phyloP scores from a whole-genome alignment of 1,140 invertebrate species.

The Drosophila kikkawai region DNA sequence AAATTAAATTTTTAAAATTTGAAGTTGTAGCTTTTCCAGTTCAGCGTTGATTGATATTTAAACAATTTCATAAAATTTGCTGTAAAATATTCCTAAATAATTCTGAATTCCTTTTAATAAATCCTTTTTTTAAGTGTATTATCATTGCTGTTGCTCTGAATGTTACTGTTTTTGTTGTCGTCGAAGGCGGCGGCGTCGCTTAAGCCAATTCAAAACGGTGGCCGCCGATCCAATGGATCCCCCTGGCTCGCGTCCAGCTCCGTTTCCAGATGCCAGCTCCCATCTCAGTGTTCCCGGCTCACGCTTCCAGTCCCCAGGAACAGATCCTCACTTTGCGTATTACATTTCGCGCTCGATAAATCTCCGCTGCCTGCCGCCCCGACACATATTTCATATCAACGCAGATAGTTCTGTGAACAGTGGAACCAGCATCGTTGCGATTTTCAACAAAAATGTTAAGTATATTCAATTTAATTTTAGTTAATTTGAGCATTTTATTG shows the following conservation, averaged over 20 bases:
- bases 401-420: constrained; percentile 64
- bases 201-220: constrained; percentile 83
- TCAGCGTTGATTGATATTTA: neutral
- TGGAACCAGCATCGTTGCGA: constrained; percentile 13
- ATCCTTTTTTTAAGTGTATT: constrained; percentile 1
- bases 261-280: constrained; percentile 20
- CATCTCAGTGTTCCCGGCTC: constrained; percentile 1
- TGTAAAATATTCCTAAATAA: too few species aligned
- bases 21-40: neutral
- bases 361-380: constrained; percentile 79
- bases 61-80: neutral
- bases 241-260: constrained; percentile 22
- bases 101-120: neutral
- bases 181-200: constrained; percentile 61
- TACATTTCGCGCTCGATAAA: constrained; percentile 84
- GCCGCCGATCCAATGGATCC: constrained; percentile 53
- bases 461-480: too few species aligned
- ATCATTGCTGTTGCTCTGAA: constrained; percentile 21
- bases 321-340: constrained; percentile 60
- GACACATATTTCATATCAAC: constrained; percentile 83
- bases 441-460: neutral
- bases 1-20: neutral
- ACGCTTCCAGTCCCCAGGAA: neutral
- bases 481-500: too few species aligned
- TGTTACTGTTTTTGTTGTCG: constrained; percentile 23